Percentiles rank a stretch among this genome's conserved stretches.
Conservation (phyloP, 2,113 vertebrate genomes). For the Entelurus aequoreus region DNA sequence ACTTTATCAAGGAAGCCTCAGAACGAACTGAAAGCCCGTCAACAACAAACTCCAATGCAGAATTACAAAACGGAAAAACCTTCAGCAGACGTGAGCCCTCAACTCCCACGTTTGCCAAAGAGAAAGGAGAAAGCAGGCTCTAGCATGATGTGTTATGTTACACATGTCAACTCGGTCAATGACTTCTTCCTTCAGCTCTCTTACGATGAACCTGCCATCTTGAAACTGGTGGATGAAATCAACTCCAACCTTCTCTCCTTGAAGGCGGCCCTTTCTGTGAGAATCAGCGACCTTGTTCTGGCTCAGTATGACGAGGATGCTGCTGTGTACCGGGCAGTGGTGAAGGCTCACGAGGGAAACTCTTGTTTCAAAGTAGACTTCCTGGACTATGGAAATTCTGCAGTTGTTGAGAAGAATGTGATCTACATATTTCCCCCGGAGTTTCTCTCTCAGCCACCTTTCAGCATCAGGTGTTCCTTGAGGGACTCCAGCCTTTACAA, state of each 20-base stretch:
- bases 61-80: slow-evolving; percentile 1
- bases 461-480: slow-evolving; percentile 75
- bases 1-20: background rate
- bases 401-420: slow-evolving; percentile 63
- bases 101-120: slow-evolving; percentile 61
- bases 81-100: slow-evolving; percentile 8
- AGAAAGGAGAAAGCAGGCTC: slow-evolving; percentile 57
- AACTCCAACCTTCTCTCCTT: slow-evolving; percentile 52
- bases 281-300: slow-evolving; percentile 66
- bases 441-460: slow-evolving; percentile 68
- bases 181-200: slow-evolving; percentile 79
- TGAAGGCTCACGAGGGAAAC: slow-evolving; percentile 54
- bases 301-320: slow-evolving; percentile 67
- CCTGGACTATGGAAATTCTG: slow-evolving; percentile 82
- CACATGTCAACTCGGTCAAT: slow-evolving; percentile 56
- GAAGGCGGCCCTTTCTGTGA: slow-evolving; percentile 17
- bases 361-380: slow-evolving; percentile 75
- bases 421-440: slow-evolving; percentile 60
- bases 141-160: slow-evolving; percentile 65
- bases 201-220: slow-evolving; percentile 70
- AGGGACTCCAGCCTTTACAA: slow-evolving; percentile 49
- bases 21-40: background rate
- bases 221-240: slow-evolving; percentile 70
- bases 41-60: background rate
- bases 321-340: slow-evolving; percentile 74